Evolutionary conservation across 2,113 vertebrate genomes (phyloP).

Genomic region (Psephotus haematonotus): DNA sequence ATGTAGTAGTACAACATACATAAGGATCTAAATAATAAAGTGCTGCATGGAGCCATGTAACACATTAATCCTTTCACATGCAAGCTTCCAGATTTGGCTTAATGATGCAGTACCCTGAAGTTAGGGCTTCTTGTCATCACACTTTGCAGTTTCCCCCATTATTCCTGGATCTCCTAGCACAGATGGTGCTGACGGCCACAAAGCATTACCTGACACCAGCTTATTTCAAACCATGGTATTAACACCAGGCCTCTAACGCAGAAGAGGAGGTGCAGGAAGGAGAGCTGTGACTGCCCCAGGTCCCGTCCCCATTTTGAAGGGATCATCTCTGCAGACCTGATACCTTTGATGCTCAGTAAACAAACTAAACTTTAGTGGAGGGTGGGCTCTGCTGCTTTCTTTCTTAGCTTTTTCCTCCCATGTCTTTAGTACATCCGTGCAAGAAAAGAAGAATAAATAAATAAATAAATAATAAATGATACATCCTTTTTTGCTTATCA

Average conservation of each 20-base stretch:
- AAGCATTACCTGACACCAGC: neutral
- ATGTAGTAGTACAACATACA: neutral
- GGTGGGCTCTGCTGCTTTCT: neutral
- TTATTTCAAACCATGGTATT: neutral
- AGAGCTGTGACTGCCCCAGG: neutral
- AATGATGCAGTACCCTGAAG: neutral
- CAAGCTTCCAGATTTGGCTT: neutral
- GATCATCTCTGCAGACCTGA: rapidly evolving
- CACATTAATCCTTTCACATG: neutral
- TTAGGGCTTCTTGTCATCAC: neutral
- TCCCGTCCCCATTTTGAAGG: neutral
- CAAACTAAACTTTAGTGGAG: neutral
- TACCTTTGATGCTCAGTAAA: neutral
- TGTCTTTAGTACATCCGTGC: neutral
- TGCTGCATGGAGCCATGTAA: neutral
- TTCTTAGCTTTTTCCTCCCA: neutral
- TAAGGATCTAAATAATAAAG: neutral
- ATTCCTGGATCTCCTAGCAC: neutral
- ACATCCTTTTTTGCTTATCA: neutral
- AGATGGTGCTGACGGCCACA: neutral
- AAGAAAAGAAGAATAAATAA: neutral
- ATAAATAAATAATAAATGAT: no score
- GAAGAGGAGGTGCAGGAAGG: neutral
- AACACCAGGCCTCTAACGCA: neutral
- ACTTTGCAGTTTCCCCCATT: neutral